Evolutionary conservation across 2,113 vertebrate species (phyloP), one percentile per base, ranked within the genome.

Genomic region (Amia ocellicauda): DNA sequence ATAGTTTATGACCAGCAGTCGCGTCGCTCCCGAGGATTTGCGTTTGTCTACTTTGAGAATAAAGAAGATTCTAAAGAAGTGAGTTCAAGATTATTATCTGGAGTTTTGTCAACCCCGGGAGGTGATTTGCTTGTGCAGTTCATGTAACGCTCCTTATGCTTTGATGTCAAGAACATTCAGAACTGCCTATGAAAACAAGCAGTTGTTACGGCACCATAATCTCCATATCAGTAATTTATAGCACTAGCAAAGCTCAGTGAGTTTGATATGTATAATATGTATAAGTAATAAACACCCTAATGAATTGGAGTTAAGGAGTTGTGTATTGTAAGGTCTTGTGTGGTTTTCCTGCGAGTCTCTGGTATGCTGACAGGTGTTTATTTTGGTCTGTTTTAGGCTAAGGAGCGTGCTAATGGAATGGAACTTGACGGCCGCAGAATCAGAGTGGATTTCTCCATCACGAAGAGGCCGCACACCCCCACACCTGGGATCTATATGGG

Each of bases 401-500:
- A 99, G 76, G 96, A 98, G 52, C 90, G 90, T 79, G 96, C 94
- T 49, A 97, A 98, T 73, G 94, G 96, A 69, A 99, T 97, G 94
- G 96, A 99, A 70, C 83, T 99, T 81, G 96, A 97, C 63, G 94
- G 96, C 3, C 92, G 96, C 19, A 91, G 93, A 58, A 98, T 99
- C 67, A 80, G 96, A 64, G 96, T 99, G 51, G 96, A 99, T 78
- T 99, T 93, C 62, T 99, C 96, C 50, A 98, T 98, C 74, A 97
- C 94, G 9, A 97, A 98, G 81, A 91, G 94, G 78, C 91, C 94
- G 68, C 96, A 97, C 79, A 98, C 95, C 1, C 94, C 95, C 42
- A 98, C 96, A 11, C 96, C 96, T 76, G 96, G 96, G 69, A 97
- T 99, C 77, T 98, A 99, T 54, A 98, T 98, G 96, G 96, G 96